Percentiles rank a stretch among this genome's conserved stretches.
Conservation (phyloP, 2,113 vertebrate genomes). For the Platycercus adscitus region DNA sequence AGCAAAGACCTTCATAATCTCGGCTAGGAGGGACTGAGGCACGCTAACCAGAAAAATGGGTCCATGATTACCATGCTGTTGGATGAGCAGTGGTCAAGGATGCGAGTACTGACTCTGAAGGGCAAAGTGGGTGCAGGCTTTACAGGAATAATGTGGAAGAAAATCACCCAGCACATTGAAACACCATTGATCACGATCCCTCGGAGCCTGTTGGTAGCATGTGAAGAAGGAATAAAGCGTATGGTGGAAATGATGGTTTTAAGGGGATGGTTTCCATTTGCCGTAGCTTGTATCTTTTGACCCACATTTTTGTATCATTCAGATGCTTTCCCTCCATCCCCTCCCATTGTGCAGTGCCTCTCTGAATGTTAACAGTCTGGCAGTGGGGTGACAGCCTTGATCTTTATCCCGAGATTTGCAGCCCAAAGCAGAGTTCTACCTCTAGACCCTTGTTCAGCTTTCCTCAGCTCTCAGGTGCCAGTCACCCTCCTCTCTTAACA, state of each 20-base stretch:
- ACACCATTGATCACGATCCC: accelerated
- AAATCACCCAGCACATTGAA: not conserved
- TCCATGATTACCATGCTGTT: accelerated
- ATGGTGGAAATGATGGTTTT: not conserved
- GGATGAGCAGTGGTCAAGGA: too few relatives aligned
- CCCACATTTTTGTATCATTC: not conserved
- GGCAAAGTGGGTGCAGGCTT: not conserved
- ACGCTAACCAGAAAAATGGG: not conserved
- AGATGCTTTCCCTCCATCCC: not conserved
- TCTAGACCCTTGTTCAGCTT: not conserved
- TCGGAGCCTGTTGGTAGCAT: not conserved
- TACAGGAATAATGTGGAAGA: not conserved
- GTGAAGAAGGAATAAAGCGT: not conserved
- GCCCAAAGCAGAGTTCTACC: not conserved
- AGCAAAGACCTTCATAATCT: not conserved
- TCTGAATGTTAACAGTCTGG: accelerated
- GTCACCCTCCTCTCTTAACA: not conserved
- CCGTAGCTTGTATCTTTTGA: not conserved
- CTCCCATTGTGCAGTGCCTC: accelerated
- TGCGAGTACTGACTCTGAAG: not conserved
- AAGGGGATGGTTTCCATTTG: not conserved
- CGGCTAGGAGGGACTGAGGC: not conserved
- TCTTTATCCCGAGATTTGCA: not conserved
- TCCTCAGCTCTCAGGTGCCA: not conserved
- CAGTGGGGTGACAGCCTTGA: not conserved